These are phyloP conservation scores for Rhabdophis nuchalis DNA, from an alignment of 2,797 vertebrate genomes.

Conservation along the genomic window DNA sequence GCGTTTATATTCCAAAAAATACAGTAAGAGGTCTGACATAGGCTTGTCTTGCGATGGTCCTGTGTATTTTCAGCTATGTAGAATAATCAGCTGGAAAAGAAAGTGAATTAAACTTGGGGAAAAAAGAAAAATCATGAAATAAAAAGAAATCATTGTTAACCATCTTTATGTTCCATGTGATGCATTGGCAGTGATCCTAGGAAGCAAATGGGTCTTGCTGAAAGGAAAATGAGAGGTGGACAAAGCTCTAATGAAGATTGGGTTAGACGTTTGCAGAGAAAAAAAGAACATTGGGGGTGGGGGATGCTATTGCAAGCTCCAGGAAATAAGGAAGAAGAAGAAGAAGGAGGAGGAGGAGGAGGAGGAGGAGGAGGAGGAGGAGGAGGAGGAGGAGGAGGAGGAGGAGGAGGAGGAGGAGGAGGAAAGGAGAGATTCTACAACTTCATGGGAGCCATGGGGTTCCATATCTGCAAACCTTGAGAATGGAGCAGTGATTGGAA, in stretches of 20 bases:
- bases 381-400: too few relatives aligned
- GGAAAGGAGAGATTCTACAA: not conserved
- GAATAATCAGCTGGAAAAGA: not conserved
- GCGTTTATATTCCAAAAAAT: too few relatives aligned
- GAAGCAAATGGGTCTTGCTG: not conserved
- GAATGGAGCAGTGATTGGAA: not conserved
- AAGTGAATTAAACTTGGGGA: not conserved
- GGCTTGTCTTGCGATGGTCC: not conserved
- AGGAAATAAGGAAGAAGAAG: not conserved
- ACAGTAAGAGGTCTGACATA: not conserved
- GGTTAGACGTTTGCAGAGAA: not conserved
- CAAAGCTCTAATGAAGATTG: not conserved
- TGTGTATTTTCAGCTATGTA: not conserved
- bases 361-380: too few relatives aligned
- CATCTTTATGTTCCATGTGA: not conserved
- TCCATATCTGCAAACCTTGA: not conserved
- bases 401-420: too few relatives aligned
- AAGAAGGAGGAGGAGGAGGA: too few relatives aligned
- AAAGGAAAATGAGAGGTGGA: not conserved
- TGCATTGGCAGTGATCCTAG: not conserved
- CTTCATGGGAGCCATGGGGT: not conserved
- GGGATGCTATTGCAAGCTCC: not conserved
- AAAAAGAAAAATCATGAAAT: not conserved
- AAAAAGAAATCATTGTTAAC: not conserved
- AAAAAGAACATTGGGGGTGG: not conserved